Evolutionary conservation across 2,888 invertebrate genomes (phyloP).

Genomic region (Pammene fasciana): DNA sequence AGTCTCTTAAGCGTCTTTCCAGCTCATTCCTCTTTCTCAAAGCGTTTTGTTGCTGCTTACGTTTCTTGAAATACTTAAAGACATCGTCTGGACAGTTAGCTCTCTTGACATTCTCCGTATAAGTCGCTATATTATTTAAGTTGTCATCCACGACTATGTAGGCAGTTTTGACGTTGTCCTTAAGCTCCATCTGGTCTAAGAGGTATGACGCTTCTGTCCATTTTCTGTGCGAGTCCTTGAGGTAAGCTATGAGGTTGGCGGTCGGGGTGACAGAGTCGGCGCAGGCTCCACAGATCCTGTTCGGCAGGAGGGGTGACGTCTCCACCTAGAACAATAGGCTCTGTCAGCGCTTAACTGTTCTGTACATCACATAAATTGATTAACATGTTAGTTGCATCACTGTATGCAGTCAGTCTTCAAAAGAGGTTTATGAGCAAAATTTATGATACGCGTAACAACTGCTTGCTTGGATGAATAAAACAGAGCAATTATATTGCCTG

Average conservation of each 20-base stretch:
- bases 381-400: no score
- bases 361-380: conserved; percentile 33
- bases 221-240: conserved; percentile 53
- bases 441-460: no score
- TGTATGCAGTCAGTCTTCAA: no score
- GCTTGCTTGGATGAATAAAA: no score
- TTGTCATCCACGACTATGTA: conserved; percentile 51
- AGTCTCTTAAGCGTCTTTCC: background rate
- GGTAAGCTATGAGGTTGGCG: conserved; percentile 55
- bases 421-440: no score
- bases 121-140: conserved; percentile 24
- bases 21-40: conserved; percentile 24
- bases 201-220: conserved; percentile 55
- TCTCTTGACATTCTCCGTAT: conserved; percentile 5
- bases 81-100: conserved; percentile 2
- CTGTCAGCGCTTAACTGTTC: conserved; percentile 44
- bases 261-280: conserved; percentile 46
- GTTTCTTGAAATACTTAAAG: conserved; percentile 40
- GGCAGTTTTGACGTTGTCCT: conserved; percentile 50
- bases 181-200: conserved; percentile 44
- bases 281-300: conserved; percentile 56
- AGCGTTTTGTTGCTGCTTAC: conserved; percentile 33
- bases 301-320: conserved; percentile 53
- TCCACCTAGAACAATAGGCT: conserved; percentile 67
- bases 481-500: no score